These are phyloP conservation scores for Dendrolimus pini DNA, from an alignment of 2,888 invertebrate genomes.

Conservation along the genomic window DNA sequence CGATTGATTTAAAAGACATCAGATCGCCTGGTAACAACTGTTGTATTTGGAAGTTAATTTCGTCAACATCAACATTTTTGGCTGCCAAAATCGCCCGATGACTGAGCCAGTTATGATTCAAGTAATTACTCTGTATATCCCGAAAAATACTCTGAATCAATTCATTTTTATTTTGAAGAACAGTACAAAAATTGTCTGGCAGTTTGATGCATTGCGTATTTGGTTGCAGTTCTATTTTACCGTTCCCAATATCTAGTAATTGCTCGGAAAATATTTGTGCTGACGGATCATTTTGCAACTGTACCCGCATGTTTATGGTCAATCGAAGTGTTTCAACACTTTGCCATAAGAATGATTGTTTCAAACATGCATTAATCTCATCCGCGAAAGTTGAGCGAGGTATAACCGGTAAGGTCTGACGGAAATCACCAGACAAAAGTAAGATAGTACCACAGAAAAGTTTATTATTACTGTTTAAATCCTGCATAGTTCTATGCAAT, in stretches of 20 bases:
- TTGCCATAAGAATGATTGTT: too few relatives aligned
- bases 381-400: too few relatives aligned
- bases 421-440: too few relatives aligned
- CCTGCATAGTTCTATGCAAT: too few relatives aligned
- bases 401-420: too few relatives aligned
- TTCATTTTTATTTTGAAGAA: constrained; percentile 7
- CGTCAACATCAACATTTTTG: constrained; percentile 20
- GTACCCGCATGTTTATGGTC: too few relatives aligned
- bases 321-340: too few relatives aligned
- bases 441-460: too few relatives aligned
- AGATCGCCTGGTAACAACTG: constrained; percentile 9
- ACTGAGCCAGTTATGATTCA: constrained; percentile 20
- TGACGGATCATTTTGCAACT: too few relatives aligned
- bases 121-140: constrained; percentile 12
- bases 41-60: constrained; percentile 9
- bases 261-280: not conserved
- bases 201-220: constrained; percentile 15
- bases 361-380: too few relatives aligned
- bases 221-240: constrained; percentile 15
- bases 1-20: constrained; percentile 13
- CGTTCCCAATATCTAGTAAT: constrained; percentile 17
- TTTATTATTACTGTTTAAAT: too few relatives aligned
- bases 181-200: constrained; percentile 16
- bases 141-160: constrained; percentile 10
- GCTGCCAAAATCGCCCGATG: constrained; percentile 24